Percentiles rank a stretch among this genome's conserved stretches.
These are phyloP conservation scores for Zaprionus tsacasi DNA, from an alignment of 1,140 invertebrate genomes.

Conservation along the genomic window DNA sequence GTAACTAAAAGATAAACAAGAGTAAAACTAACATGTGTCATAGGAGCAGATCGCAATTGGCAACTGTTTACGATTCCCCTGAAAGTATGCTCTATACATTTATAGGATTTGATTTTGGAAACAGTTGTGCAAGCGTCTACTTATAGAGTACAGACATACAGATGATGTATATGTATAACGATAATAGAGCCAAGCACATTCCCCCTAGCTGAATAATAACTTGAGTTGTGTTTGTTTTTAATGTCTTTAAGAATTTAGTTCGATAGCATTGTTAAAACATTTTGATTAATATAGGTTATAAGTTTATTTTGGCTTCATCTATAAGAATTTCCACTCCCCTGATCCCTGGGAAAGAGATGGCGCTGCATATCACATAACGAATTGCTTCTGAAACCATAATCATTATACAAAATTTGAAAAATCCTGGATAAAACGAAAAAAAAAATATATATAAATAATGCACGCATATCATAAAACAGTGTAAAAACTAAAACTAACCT, in stretches of 20 bases:
- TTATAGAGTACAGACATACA: constrained; percentile 9
- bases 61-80: not conserved
- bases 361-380: constrained; percentile 66
- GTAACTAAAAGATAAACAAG: constrained; percentile 14
- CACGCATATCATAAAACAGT: constrained; percentile 45
- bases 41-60: constrained; percentile 41
- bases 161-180: constrained; percentile 7
- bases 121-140: not conserved
- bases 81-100: not conserved
- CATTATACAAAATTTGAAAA: constrained; percentile 69
- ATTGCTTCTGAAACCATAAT: constrained; percentile 69
- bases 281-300: not conserved
- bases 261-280: constrained; percentile 51
- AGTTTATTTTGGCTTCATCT: not conserved
- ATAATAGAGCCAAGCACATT: constrained; percentile 26
- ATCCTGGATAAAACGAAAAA: constrained; percentile 62
- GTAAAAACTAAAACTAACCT: constrained; percentile 29
- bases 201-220: constrained; percentile 42
- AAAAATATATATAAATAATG: constrained; percentile 24
- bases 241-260: constrained; percentile 40
- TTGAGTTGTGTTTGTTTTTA: constrained; percentile 33
- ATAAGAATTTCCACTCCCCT: not conserved
- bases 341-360: constrained; percentile 21
- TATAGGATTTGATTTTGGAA: not conserved
- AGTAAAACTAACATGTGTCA: constrained; percentile 52